Percentiles rank a stretch among this genome's conserved stretches.
Conservation (phyloP, 2,888 invertebrate species). For the Cybosia mesomella region DNA sequence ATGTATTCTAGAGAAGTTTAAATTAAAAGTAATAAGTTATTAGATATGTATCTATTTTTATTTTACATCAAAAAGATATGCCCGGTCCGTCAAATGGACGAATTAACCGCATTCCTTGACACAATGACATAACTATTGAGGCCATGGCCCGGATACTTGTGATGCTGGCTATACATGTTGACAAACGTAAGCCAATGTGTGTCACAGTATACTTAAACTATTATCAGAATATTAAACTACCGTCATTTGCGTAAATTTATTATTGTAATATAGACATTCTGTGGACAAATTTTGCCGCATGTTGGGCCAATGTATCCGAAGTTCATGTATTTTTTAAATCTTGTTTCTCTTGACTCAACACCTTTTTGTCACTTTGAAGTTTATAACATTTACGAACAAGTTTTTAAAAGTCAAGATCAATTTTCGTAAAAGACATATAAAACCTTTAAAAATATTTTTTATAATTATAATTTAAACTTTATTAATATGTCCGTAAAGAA, state of each 20-base stretch:
- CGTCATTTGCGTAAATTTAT: background rate
- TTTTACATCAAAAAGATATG: background rate
- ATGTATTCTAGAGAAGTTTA: background rate
- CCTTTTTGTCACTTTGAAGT: background rate
- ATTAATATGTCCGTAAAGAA: background rate
- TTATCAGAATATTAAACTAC: background rate
- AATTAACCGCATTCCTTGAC: slow-evolving; percentile 7
- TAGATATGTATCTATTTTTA: slow-evolving; percentile 4
- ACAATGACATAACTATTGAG: slow-evolving; percentile 4
- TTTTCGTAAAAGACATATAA: slow-evolving; percentile 4
- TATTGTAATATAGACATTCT: too few relatives aligned
- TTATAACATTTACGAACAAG: slow-evolving; percentile 2
- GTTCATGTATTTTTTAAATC: background rate
- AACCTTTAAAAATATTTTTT: background rate
- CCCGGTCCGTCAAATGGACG: background rate
- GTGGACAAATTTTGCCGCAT: background rate
- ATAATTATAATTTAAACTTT: background rate
- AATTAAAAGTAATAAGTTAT: background rate
- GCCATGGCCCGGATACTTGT: slow-evolving; percentile 12
- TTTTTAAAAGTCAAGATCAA: slow-evolving; percentile 1
- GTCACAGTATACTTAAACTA: background rate
- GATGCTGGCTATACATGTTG: slow-evolving; percentile 2
- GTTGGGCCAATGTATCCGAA: background rate
- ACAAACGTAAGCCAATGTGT: background rate
- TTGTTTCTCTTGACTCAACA: background rate